Percentiles rank a stretch among this genome's conserved stretches.
Conservation (phyloP, 23 tunicate genomes). For the Trididemnum clinides region DNA sequence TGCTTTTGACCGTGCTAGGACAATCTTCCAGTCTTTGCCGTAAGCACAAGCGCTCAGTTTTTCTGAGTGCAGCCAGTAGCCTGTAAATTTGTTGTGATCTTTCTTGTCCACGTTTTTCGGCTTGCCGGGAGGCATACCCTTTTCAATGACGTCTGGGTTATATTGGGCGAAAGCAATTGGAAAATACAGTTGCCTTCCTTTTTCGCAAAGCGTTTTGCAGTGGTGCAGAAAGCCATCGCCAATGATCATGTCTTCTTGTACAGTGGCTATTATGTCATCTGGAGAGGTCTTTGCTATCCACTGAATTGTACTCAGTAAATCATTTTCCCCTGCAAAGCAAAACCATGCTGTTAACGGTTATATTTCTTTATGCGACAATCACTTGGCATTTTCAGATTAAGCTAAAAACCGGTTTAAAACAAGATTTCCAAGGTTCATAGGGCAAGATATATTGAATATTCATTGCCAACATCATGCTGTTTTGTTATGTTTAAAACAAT, state of each 20-base stretch:
- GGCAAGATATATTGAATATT: too few relatives aligned
- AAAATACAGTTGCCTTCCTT: conserved; percentile 56
- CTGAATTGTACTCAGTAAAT: conserved; percentile 21
- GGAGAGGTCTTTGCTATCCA: conserved; percentile 3
- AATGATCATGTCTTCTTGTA: conserved; percentile 43
- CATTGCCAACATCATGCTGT: too few relatives aligned
- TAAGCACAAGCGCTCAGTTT: conserved; percentile 47
- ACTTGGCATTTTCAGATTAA: too few relatives aligned
- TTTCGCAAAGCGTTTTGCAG: conserved; percentile 40
- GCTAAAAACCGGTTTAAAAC: too few relatives aligned
- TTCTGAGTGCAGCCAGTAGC: conserved; percentile 61
- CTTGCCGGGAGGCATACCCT: conserved; percentile 94
- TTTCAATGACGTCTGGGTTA: conserved; percentile 60
- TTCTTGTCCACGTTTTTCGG: conserved; percentile 73
- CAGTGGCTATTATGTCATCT: conserved; percentile 38
- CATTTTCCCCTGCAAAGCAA: conserved; percentile 13
- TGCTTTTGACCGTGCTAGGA: neutral
- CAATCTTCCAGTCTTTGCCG: neutral
- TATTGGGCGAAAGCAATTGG: conserved; percentile 85
- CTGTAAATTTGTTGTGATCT: conserved; percentile 84
- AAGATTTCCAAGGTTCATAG: too few relatives aligned
- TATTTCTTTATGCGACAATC: too few relatives aligned
- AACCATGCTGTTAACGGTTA: too few relatives aligned
- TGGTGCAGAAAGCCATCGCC: conserved; percentile 24
- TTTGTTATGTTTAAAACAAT: too few relatives aligned